phyloP scores from a whole-genome alignment of 2,113 vertebrate genomes.

The Excalfactoria chinensis region DNA sequence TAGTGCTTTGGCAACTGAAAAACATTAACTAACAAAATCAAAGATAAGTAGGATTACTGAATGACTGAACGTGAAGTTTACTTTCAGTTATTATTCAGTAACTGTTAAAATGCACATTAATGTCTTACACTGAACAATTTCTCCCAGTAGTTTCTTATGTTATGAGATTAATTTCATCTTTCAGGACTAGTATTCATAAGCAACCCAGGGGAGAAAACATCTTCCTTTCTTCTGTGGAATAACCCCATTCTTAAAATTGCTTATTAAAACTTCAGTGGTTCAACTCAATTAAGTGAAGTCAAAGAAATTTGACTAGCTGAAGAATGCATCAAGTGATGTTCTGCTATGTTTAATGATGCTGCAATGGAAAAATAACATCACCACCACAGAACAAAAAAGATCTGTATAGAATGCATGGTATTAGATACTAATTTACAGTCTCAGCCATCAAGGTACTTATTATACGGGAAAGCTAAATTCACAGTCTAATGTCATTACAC shows the following conservation, averaged over 20 bases:
- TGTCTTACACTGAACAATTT: neutral
- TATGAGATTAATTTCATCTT: neutral
- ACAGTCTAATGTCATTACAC: slow-evolving; percentile 51
- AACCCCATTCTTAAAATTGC: neutral
- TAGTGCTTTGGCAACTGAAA: slow-evolving; percentile 5
- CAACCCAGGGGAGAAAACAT: neutral
- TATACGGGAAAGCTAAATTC: slow-evolving; percentile 48
- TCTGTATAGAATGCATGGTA: neutral
- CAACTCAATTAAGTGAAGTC: neutral
- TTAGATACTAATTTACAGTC: neutral
- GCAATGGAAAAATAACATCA: neutral
- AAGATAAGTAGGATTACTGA: neutral
- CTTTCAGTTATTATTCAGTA: neutral
- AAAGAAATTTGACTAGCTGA: neutral
- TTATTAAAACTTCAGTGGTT: neutral
- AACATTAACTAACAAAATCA: neutral
- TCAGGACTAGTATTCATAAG: neutral
- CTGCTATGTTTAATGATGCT: neutral
- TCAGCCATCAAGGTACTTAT: slow-evolving; percentile 38
- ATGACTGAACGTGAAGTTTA: neutral
- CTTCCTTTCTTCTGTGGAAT: neutral
- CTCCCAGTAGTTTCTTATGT: neutral
- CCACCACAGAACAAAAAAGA: neutral
- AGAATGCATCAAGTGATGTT: neutral
- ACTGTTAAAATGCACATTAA: neutral